Evolutionary conservation across 2,113 vertebrate species (phyloP), one percentile per base, ranked within the genome.

Genomic region (Salvelinus sp.): DNA sequence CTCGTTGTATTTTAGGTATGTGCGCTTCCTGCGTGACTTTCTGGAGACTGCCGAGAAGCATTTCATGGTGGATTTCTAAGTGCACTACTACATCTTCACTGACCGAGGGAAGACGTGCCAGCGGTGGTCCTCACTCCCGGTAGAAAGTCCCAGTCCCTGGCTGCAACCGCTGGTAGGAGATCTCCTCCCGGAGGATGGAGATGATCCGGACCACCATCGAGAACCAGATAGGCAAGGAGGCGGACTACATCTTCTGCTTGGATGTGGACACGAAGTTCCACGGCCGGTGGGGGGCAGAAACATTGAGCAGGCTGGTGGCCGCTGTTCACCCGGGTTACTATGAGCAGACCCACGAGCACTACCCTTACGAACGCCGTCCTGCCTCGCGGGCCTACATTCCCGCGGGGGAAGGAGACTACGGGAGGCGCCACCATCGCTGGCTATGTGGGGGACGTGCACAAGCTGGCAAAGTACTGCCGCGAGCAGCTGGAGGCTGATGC

Each of bases 51-150:
- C 94, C 0, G 93, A 94, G 86, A 28, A 2, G 33, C 83, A 93
- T 38, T 93, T 93, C 89, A 79, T 92, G 90, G 62, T 2, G 0
- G 93, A 91, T 12, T 91, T 85, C 76, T 58, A 0, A 0, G 93
- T 94, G n/a, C 74, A 54, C 50, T 94, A 91, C 14, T 94, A 92
- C 2, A 2, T 94, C 81, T 94, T 95, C 82, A 93, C 92, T 0
- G 73, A 93, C 10, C 0, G 7, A 94, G 0, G 92, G 0, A 0
- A 16, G 54, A 0, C 0, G 14, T 81, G 0, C 81, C 0, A 30
- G 28, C 28, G 28, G 28, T 30, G 28, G 28, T 30, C 0, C 87
- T 92, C 83, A 81, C 30, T 1, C 22, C 30, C 2, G 20, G 33
- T 5, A 69, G 67, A 44, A 9, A 18, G 14, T 58, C 18, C 54